Percentiles rank a stretch among this genome's conserved stretches.
These are phyloP conservation scores for Cydia strobilella DNA, from an alignment of 1,140 invertebrate genomes.

Conservation along the genomic window DNA sequence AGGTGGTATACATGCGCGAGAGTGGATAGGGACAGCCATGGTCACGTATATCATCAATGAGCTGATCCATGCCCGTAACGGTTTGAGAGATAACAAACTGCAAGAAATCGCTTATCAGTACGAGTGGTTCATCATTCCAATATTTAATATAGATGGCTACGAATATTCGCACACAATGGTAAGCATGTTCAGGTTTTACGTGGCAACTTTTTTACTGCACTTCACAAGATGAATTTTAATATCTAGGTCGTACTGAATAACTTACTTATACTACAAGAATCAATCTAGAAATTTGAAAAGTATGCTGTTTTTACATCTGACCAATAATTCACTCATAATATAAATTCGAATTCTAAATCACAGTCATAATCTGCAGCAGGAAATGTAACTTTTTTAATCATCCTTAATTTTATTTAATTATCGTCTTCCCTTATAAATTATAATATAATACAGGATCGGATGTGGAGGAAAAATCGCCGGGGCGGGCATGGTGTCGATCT, in stretches of 20 bases:
- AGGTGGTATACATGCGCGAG: constrained; percentile 84
- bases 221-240: too few relatives aligned
- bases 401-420: neutral
- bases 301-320: too few relatives aligned
- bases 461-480: constrained; percentile 86
- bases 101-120: constrained; percentile 73
- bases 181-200: constrained; percentile 21
- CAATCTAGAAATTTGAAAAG: too few relatives aligned
- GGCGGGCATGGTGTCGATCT: constrained; percentile 76
- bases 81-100: constrained; percentile 72
- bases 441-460: constrained; percentile 81
- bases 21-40: constrained; percentile 90
- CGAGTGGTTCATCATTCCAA: constrained; percentile 84
- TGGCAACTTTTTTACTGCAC: too few relatives aligned
- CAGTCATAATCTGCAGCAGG: too few relatives aligned
- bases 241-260: too few relatives aligned
- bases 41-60: constrained; percentile 83
- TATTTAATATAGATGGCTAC: constrained; percentile 88
- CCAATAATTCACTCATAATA: too few relatives aligned
- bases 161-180: constrained; percentile 75
- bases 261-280: too few relatives aligned
- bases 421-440: constrained; percentile 6
- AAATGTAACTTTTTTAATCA: too few relatives aligned
- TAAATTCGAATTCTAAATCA: too few relatives aligned
- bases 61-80: constrained; percentile 48